Base-by-base conservation (phyloP, 2,888 invertebrate genomes). In the Lissonota sp. region DNA sequence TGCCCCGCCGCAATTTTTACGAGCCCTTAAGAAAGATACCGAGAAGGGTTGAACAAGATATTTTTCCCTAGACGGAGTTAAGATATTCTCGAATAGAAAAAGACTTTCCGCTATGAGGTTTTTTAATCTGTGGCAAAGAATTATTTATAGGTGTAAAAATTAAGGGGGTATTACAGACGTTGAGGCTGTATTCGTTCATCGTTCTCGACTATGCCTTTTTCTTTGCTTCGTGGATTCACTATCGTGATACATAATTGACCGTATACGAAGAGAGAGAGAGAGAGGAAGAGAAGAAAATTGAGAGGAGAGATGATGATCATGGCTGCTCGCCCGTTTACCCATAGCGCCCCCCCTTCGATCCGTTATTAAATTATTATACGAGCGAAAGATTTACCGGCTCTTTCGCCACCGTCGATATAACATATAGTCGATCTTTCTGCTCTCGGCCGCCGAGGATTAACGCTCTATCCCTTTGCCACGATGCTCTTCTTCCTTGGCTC, bases 341-440 rank as follows among this genome's bases (percentile, higher is more conserved):
- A 26, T 78, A 80, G 84, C 82, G 70, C 76, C 77, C 85, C 83
- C 51, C 53, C 66, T 72, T 84, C 79, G 78, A 85, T 84, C 80
- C 87, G 84, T 90, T 90, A 90, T 90, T 90, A 90, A 90, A 90
- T 90, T 89, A 90, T 88, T 88, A 88, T 86, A 88, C 87, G 84
- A 87, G 85, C 84, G 55, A 79, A 80, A 87, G 90, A 90, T 90
- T 90, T 89, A 89, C 89, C 84, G 86, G 84, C 86, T 85, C 86
- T 87, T 89, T 90, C 87, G 86, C 88, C 88, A 89, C 87, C 84
- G 80, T 76, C 76, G 78, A 12, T 73, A 44, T 72, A 55, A 46
- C 46, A 63, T 63, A 55, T 37, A 42, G 6, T 51, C 71, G 82
- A 70, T 74, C 67, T 76, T 53, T 55, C 55, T 66, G 12, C 62